phyloP scores from a whole-genome alignment of 2,797 vertebrate species.

The Cichlasoma orientale region DNA sequence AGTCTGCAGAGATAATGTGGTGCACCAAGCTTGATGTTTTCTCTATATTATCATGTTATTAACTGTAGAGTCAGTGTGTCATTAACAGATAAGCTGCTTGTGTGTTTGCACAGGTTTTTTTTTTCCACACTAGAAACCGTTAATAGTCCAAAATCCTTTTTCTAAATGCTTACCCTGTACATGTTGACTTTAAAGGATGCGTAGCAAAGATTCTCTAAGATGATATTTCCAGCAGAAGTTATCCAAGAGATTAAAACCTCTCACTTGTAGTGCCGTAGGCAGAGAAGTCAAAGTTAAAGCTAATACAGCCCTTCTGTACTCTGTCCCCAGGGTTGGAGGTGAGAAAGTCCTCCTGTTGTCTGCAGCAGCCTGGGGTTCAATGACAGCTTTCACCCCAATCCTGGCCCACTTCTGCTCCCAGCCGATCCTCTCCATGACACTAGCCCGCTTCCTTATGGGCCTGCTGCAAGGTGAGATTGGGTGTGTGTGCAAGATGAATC shows the following conservation, averaged over 20 bases:
- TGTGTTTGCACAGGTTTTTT: background rate
- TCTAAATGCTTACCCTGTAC: background rate
- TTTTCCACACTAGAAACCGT: background rate
- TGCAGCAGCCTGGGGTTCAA: conserved; percentile 90
- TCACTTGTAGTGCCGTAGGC: background rate
- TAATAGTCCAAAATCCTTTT: background rate
- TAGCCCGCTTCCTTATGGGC: conserved; percentile 91
- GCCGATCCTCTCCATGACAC: conserved; percentile 88
- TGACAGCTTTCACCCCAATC: conserved; percentile 89
- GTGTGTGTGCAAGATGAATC: background rate
- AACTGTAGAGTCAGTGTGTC: background rate
- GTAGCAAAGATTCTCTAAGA: background rate
- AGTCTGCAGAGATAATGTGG: background rate
- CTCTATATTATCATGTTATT: background rate
- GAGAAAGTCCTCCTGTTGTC: conserved; percentile 94
- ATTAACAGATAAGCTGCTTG: background rate
- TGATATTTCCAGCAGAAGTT: background rate
- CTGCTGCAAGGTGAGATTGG: conserved; percentile 89
- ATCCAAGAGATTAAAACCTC: background rate
- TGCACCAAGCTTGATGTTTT: background rate
- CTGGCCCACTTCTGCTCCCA: conserved; percentile 85
- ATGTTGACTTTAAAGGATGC: too few species aligned
- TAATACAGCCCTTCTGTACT: background rate
- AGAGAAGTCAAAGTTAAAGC: background rate
- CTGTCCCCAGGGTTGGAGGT: conserved; percentile 87